These are phyloP conservation scores for Acanthochromis polyacanthus DNA, from an alignment of 2,113 vertebrate species.

Conservation along the genomic window DNA sequence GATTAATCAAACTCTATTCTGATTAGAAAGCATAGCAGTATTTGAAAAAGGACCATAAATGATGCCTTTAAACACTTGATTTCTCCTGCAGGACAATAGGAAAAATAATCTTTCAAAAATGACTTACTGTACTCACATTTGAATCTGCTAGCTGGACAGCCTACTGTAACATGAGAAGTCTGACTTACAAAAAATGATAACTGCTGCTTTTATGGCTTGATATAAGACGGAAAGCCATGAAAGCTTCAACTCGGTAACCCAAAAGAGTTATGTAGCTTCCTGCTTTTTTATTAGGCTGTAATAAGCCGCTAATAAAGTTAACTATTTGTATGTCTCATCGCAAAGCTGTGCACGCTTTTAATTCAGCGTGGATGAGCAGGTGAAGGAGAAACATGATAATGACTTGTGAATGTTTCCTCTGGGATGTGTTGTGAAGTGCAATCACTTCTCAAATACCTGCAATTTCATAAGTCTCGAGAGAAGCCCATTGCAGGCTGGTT, in stretches of 20 bases:
- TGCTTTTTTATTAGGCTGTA: background rate
- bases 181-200: background rate
- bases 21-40: too few relatives aligned
- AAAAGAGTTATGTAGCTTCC: background rate
- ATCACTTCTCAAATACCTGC: conserved; percentile 41
- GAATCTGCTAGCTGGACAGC: conserved; percentile 6
- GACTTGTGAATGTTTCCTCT: conserved; percentile 25
- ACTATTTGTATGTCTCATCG: background rate
- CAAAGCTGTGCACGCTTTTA: conserved; percentile 13
- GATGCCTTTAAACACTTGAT: too few relatives aligned
- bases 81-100: background rate
- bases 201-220: background rate
- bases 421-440: conserved; percentile 30
- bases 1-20: too few relatives aligned
- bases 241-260: background rate
- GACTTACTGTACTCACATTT: conserved; percentile 1
- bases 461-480: conserved; percentile 49
- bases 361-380: conserved; percentile 27
- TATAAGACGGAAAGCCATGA: background rate
- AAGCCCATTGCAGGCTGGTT: conserved; percentile 27
- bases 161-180: conserved; percentile 7
- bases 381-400: conserved; percentile 33
- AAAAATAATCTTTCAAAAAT: background rate
- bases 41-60: too few relatives aligned
- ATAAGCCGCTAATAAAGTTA: background rate